Evolutionary conservation across 2,113 vertebrate species (phyloP), one percentile per base, ranked within the genome.

Genomic region (Colius striatus): DNA sequence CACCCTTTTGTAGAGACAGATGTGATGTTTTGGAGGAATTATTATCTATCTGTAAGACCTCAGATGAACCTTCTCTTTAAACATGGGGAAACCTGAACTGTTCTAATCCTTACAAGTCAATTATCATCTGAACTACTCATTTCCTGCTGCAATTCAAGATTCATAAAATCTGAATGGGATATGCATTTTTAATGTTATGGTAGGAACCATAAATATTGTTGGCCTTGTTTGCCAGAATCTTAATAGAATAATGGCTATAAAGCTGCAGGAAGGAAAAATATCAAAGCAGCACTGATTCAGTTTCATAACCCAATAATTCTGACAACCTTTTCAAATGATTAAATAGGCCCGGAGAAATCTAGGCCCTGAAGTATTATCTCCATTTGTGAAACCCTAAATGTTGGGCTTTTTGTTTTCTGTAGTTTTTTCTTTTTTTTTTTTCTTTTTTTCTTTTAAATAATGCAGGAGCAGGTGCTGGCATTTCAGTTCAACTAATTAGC

Each of bases 401-500:
- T 54, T 41, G 38, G 38, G 38, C 38, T 41, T 41, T 66, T 87
- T 84, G 45, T 27, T 41, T 41, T 41, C 38, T 81, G 72, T 36
- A 25, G 29, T 45, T 11, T 21, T 23, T 23, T 32, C 29, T 16
- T 62, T 36, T 53, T 25, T 4, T 8, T 27, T 17, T 8, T 21
- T 11, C 5, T 70, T 63, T 84, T 84, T 19, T 81, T 70, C 78
- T 94, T 92, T 95, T 96, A 95, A 97, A 97, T 97, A 97, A 97
- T 96, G 76, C 80, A 97, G 73, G 73, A 95, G 95, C 97, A 97
- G 97, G 95, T 97, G 97, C 92, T 97, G 91, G 95, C 88, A 96
- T 97, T 97, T 97, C 84, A 92, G 87, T 95, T 91, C 92, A 92
- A 93, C 96, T 97, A 97, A 98, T 98, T 97, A 97, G 95, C 95